Percentiles rank a stretch among this genome's conserved stretches.
Evolutionary conservation across 2,888 invertebrate genomes (phyloP).

Genomic region (Ditula angustiorana): DNA sequence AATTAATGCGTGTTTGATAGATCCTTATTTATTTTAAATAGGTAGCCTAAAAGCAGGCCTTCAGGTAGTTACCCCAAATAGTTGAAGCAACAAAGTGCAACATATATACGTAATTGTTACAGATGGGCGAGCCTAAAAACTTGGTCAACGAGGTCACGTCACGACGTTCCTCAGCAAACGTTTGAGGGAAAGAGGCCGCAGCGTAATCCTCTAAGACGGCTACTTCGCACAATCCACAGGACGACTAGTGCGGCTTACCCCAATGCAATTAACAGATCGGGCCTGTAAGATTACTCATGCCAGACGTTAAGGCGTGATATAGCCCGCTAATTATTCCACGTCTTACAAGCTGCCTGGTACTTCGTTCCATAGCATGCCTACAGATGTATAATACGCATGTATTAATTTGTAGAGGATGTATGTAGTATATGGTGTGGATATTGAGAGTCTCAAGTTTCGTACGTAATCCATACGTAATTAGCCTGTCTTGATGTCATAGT

Average conservation of each 20-base stretch:
- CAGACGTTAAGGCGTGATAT: conserved; percentile 16
- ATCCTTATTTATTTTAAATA: too few relatives aligned
- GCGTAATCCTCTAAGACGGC: conserved; percentile 20
- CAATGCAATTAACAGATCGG: conserved; percentile 25
- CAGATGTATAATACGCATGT: neutral
- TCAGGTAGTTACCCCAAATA: neutral
- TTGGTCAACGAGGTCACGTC: conserved; percentile 26
- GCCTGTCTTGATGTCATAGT: too few relatives aligned
- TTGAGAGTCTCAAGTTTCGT: too few relatives aligned
- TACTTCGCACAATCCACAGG: conserved; percentile 7
- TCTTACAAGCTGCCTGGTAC: neutral
- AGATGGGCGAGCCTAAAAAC: conserved; percentile 1
- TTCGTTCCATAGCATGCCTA: neutral
- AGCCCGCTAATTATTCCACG: conserved; percentile 8
- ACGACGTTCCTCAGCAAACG: conserved; percentile 1
- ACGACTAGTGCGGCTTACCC: conserved; percentile 2
- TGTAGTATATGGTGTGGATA: too few relatives aligned
- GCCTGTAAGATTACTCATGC: conserved; percentile 13
- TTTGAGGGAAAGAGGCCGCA: conserved; percentile 9
- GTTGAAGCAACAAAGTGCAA: neutral
- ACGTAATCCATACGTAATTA: too few relatives aligned
- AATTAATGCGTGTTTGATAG: too few relatives aligned
- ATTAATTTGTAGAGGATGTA: too few relatives aligned
- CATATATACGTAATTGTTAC: conserved; percentile 1
- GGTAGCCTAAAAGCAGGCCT: too few relatives aligned